Conservation (phyloP, 2,113 vertebrate species). For the Rhinogobius similis region DNA sequence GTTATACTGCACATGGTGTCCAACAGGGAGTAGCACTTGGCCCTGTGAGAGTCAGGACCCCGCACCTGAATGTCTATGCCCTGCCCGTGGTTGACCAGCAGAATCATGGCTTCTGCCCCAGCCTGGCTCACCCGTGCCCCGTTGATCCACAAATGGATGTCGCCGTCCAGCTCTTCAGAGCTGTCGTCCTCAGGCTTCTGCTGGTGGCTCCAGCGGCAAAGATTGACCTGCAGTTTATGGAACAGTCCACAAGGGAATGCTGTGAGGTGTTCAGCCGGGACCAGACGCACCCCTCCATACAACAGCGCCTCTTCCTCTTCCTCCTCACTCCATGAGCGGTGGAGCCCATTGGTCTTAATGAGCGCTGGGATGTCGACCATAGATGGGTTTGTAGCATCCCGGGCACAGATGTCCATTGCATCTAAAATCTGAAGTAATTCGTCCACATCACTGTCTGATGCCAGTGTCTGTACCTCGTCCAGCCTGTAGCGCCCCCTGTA, state of each 20-base stretch:
- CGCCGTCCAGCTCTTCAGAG: conserved; percentile 56
- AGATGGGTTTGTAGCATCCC: conserved; percentile 86
- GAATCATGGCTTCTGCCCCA: conserved; percentile 88
- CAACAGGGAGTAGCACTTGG: conserved; percentile 90
- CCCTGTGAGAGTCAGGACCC: conserved; percentile 85
- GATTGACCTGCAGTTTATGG: conserved; percentile 96
- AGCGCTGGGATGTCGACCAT: conserved; percentile 98
- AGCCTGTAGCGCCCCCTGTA: conserved; percentile 94
- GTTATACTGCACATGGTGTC: conserved; percentile 93
- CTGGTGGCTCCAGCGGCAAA: conserved; percentile 96
- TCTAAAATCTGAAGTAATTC: conserved; percentile 96
- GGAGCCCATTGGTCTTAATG: conserved; percentile 92
- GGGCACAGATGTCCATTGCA: conserved; percentile 96
- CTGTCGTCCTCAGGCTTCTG: conserved; percentile 82
- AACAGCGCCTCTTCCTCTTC: conserved; percentile 85
- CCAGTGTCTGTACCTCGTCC: conserved; percentile 92
- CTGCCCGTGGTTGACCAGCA: conserved; percentile 97
- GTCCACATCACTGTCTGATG: conserved; percentile 91
- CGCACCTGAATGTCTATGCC: conserved; percentile 94
- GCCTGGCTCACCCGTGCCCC: conserved; percentile 89
- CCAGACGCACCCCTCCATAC: conserved; percentile 91
- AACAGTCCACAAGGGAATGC: conserved; percentile 96
- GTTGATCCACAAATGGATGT: conserved; percentile 92
- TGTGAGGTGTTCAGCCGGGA: conserved; percentile 93
- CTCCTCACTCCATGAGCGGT: conserved; percentile 94